These are phyloP conservation scores for Hydractinia echinata DNA, from an alignment of 30 jellyfish, hydroid and myxozoan genomes.

Conservation along the genomic window DNA sequence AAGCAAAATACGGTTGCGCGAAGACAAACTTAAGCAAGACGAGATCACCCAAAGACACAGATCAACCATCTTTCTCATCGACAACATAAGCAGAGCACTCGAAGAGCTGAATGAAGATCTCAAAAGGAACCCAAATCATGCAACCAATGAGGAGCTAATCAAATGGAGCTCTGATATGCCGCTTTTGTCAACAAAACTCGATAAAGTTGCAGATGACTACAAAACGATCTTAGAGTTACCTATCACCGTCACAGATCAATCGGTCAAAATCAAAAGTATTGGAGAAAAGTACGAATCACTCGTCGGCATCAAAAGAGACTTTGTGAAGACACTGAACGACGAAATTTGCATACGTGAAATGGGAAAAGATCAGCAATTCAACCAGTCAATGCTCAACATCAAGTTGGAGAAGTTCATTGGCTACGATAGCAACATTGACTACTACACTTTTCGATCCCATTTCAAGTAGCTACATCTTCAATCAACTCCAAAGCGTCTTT, in stretches of 20 bases:
- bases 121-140: too few relatives aligned
- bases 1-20: too few relatives aligned
- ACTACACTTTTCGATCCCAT: not conserved
- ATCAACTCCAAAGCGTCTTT: slow-evolving; percentile 1
- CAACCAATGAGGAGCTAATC: too few relatives aligned
- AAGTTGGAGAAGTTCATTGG: slow-evolving; percentile 1
- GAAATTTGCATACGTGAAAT: not conserved
- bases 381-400: slow-evolving; percentile 13
- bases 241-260: not conserved
- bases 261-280: not conserved
- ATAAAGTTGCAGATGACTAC: not conserved
- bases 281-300: slow-evolving; percentile 1
- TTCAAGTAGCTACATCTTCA: not conserved
- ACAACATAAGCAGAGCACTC: too few relatives aligned
- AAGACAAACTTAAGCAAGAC: too few relatives aligned
- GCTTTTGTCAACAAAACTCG: not conserved
- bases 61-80: too few relatives aligned
- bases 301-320: not conserved
- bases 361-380: not conserved
- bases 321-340: not conserved
- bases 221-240: not conserved
- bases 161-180: slow-evolving; percentile 11
- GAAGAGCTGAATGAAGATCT: too few relatives aligned
- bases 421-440: not conserved
- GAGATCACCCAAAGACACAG: too few relatives aligned